phyloP scores from a whole-genome alignment of 2,797 vertebrate species.

The Huso huso region DNA sequence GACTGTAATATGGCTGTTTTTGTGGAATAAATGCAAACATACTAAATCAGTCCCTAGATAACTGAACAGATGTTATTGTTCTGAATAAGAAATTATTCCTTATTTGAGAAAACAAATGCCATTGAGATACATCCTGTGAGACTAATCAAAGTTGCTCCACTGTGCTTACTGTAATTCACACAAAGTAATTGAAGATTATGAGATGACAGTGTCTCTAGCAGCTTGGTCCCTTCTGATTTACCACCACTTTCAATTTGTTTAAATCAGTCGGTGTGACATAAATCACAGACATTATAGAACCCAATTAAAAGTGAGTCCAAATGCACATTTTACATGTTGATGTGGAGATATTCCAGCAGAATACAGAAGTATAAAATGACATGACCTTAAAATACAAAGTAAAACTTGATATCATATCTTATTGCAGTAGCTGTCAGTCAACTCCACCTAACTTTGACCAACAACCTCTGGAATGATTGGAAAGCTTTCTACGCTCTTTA shows the following conservation, averaged over 20 bases:
- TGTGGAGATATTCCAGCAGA: background rate
- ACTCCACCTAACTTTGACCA: background rate
- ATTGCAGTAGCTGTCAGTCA: background rate
- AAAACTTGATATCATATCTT: background rate
- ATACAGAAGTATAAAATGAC: background rate
- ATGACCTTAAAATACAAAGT: background rate
- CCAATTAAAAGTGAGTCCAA: slow-evolving; percentile 14
- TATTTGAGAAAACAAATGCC: slow-evolving; percentile 12
- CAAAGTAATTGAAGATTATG: slow-evolving; percentile 43
- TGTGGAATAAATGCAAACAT: slow-evolving; percentile 7
- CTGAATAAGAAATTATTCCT: slow-evolving; percentile 45
- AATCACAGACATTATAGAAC: slow-evolving; percentile 18
- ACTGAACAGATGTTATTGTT: slow-evolving; percentile 47
- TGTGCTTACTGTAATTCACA: slow-evolving; percentile 43
- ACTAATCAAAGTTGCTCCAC: slow-evolving; percentile 41
- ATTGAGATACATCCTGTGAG: slow-evolving; percentile 40
- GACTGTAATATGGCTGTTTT: background rate
- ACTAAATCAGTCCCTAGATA: slow-evolving; percentile 33
- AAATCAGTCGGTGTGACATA: slow-evolving; percentile 23
- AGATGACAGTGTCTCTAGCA: slow-evolving; percentile 26
- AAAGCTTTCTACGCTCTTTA: too few species aligned
- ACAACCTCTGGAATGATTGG: too few species aligned
- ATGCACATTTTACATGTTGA: background rate
- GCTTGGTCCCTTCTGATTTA: slow-evolving; percentile 16
- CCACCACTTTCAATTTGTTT: slow-evolving; percentile 16